Conservation (phyloP, 2,888 invertebrate genomes). For the Drosophila mettleri region DNA sequence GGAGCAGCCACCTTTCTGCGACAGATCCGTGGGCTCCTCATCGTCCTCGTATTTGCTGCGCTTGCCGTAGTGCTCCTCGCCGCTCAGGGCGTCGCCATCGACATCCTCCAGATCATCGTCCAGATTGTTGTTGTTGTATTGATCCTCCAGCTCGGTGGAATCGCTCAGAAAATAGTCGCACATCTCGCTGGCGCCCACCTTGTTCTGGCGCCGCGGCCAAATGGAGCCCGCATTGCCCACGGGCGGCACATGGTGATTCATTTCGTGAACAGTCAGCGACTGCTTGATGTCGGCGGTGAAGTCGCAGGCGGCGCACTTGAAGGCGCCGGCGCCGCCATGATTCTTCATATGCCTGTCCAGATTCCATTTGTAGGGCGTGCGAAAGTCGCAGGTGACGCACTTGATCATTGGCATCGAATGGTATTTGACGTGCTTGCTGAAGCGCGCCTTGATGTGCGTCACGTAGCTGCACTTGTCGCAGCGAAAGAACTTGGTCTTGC, state of each 20-base stretch:
- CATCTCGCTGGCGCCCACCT: constrained; percentile 89
- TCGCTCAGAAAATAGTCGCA: constrained; percentile 84
- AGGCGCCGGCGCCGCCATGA: constrained; percentile 94
- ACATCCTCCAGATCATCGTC: constrained; percentile 82
- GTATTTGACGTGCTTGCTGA: constrained; percentile 96
- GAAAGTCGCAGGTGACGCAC: constrained; percentile 96
- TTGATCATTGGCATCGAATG: constrained; percentile 98
- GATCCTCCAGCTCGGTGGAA: constrained; percentile 82
- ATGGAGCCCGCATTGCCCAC: constrained; percentile 88
- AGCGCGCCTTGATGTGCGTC: constrained; percentile 95
- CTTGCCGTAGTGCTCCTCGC: constrained; percentile 76
- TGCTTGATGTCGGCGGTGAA: constrained; percentile 97
- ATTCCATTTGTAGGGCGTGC: constrained; percentile 96
- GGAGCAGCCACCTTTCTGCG: constrained; percentile 84
- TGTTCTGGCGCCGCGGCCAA: constrained; percentile 88
- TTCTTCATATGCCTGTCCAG: constrained; percentile 97
- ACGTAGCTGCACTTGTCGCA: constrained; percentile 96
- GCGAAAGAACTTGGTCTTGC: constrained; percentile 91
- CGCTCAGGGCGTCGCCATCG: constrained; percentile 58
- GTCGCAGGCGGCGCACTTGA: constrained; percentile 94
- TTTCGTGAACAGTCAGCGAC: constrained; percentile 95
- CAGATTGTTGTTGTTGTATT: constrained; percentile 83
- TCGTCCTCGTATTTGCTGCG: constrained; percentile 82
- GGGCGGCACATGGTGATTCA: constrained; percentile 94
- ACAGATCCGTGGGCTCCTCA: constrained; percentile 84